These are phyloP conservation scores for Tachuris rubrigastra DNA, from an alignment of 2,113 vertebrate species.

Conservation along the genomic window DNA sequence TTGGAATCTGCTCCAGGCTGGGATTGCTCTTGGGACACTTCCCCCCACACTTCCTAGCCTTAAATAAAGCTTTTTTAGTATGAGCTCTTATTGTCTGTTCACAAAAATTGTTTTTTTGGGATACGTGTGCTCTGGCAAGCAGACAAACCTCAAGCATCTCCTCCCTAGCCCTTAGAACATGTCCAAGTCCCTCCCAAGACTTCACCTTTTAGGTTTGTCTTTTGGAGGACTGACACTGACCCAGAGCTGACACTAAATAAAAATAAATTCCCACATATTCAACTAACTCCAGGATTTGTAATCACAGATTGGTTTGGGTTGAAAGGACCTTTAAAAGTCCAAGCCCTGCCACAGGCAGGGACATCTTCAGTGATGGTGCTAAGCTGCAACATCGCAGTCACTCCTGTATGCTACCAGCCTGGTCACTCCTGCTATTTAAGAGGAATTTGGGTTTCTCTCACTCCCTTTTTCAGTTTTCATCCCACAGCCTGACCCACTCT, in stretches of 20 bases:
- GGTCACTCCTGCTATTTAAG: background rate
- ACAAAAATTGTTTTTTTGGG: background rate
- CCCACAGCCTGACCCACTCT: background rate
- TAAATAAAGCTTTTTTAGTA: background rate
- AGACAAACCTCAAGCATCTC: background rate
- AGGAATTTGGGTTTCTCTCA: background rate
- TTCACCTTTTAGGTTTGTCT: background rate
- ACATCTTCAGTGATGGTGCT: background rate
- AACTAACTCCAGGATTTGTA: background rate
- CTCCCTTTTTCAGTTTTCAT: background rate
- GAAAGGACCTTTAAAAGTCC: background rate
- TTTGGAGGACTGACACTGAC: background rate
- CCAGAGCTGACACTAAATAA: background rate
- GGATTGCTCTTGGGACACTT: background rate
- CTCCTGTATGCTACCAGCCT: background rate
- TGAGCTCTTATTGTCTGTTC: background rate
- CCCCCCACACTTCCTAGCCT: accelerated
- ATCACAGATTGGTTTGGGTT: background rate
- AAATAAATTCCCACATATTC: background rate
- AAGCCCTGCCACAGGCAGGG: background rate
- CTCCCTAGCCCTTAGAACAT: background rate
- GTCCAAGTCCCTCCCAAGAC: too few relatives aligned
- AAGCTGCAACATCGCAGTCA: background rate
- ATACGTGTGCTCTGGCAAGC: background rate
- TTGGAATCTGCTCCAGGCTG: background rate